phyloP scores from a whole-genome alignment of 1,140 invertebrate genomes.

The Heliconius eleuchia region DNA sequence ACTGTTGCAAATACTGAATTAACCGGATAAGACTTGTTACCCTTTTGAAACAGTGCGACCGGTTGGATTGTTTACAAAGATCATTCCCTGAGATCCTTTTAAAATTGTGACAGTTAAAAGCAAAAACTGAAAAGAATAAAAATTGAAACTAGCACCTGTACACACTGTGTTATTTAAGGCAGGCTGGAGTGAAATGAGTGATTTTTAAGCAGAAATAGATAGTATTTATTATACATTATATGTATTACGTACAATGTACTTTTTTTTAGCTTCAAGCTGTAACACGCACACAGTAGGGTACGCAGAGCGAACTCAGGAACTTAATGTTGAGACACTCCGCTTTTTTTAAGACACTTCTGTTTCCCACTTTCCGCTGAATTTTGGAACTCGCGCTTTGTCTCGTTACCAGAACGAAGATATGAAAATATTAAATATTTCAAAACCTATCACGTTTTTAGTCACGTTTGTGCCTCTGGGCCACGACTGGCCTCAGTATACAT shows the following conservation, averaged over 20 bases:
- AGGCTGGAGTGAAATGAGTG: not conserved
- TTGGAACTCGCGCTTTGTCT: too few species aligned
- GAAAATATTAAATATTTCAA: too few species aligned
- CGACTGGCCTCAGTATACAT: too few species aligned
- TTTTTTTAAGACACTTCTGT: too few species aligned
- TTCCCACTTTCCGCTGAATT: too few species aligned
- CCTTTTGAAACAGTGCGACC: slow-evolving; percentile 6
- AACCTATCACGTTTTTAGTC: too few species aligned
- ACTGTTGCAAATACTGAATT: slow-evolving; percentile 12
- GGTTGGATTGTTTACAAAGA: slow-evolving; percentile 6
- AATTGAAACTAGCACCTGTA: not conserved
- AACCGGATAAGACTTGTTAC: slow-evolving; percentile 13
- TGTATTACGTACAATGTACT: not conserved
- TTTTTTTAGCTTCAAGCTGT: not conserved
- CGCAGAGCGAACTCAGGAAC: too few species aligned
- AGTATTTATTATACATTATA: not conserved
- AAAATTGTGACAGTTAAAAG: not conserved
- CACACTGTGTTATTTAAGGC: not conserved
- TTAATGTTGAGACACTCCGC: too few species aligned
- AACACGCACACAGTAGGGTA: too few species aligned
- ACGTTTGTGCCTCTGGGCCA: too few species aligned
- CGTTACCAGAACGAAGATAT: too few species aligned
- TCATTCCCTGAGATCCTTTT: slow-evolving; percentile 3
- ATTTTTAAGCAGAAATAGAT: not conserved
- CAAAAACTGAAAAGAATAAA: not conserved